phyloP scores from a whole-genome alignment of 1,140 invertebrate species.

The Aphelenchoides fujianensis region DNA sequence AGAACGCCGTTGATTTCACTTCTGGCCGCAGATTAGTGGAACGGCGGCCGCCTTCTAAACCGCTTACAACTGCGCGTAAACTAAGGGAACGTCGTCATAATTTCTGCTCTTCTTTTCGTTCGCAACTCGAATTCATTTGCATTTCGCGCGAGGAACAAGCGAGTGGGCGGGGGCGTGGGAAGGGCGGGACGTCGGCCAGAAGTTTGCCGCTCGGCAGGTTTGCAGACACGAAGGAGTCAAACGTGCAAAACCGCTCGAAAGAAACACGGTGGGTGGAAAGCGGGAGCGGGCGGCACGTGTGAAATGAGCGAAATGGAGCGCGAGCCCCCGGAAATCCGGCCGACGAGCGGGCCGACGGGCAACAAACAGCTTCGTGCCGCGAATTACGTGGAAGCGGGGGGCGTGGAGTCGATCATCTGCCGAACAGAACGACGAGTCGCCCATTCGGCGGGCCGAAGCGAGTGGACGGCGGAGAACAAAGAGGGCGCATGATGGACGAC shows the following conservation, averaged over 20 bases:
- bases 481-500: not conserved
- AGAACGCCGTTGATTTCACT: not conserved
- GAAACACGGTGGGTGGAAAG: too few relatives aligned
- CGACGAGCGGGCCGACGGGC: not conserved
- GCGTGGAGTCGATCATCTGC: not conserved
- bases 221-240: too few relatives aligned
- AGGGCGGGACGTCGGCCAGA: too few relatives aligned
- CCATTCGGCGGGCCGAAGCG: not conserved
- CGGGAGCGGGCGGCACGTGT: too few relatives aligned
- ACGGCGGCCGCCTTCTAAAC: not conserved
- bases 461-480: not conserved
- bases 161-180: too few relatives aligned
- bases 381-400: not conserved
- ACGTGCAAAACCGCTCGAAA: too few relatives aligned
- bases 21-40: not conserved
- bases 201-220: too few relatives aligned
- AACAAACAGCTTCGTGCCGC: too few relatives aligned
- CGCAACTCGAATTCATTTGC: too few relatives aligned
- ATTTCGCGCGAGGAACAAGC: too few relatives aligned
- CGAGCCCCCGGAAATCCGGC: not conserved
- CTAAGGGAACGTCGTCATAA: not conserved
- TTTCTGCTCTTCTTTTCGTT: too few relatives aligned
- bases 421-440: not conserved
- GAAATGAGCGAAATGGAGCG: not conserved
- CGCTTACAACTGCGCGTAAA: not conserved